Conservation (phyloP, 2,797 vertebrate genomes). For the Trachurus trachurus region DNA sequence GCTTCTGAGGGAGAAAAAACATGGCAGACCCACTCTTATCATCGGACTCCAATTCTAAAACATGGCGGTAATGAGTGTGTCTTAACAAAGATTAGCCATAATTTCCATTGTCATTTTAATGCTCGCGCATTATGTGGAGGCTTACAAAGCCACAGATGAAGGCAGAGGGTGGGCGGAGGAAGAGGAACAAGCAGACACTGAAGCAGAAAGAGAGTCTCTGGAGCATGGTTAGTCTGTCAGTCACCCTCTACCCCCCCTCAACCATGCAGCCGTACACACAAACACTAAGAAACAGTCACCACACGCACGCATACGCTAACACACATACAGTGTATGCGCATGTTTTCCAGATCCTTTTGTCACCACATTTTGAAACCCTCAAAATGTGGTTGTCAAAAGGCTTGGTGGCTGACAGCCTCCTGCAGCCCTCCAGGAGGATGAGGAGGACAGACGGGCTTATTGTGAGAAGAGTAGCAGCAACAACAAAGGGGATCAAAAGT, state of each 20-base stretch:
- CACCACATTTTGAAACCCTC: slow-evolving; percentile 72
- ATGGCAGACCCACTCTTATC: slow-evolving; percentile 77
- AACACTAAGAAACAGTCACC: slow-evolving; percentile 44
- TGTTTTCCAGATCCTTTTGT: slow-evolving; percentile 65
- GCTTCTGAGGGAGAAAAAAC: slow-evolving; percentile 63
- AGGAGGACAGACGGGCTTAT: slow-evolving; percentile 65
- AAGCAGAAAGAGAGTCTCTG: slow-evolving; percentile 65
- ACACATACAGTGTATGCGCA: slow-evolving; percentile 27
- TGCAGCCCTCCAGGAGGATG: slow-evolving; percentile 63
- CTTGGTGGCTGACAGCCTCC: slow-evolving; percentile 79
- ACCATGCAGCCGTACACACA: slow-evolving; percentile 56
- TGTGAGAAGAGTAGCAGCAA: slow-evolving; percentile 61
- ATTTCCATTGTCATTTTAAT: slow-evolving; percentile 87
- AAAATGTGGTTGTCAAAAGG: slow-evolving; percentile 77
- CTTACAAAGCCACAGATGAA: slow-evolving; percentile 83
- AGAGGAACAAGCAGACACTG: slow-evolving; percentile 67
- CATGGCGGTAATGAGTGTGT: slow-evolving; percentile 80
- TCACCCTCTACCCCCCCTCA: slow-evolving; percentile 71
- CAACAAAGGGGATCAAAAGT: slow-evolving; percentile 76
- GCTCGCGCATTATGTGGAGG: slow-evolving; percentile 79
- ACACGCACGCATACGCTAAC: slow-evolving; percentile 38
- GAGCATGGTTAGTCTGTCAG: slow-evolving; percentile 82
- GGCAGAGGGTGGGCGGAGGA: slow-evolving; percentile 77
- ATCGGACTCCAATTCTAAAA: slow-evolving; percentile 76
- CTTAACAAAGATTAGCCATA: slow-evolving; percentile 86